phyloP scores from a whole-genome alignment of 2,888 invertebrate species.

The Lasioglossum villosulum region DNA sequence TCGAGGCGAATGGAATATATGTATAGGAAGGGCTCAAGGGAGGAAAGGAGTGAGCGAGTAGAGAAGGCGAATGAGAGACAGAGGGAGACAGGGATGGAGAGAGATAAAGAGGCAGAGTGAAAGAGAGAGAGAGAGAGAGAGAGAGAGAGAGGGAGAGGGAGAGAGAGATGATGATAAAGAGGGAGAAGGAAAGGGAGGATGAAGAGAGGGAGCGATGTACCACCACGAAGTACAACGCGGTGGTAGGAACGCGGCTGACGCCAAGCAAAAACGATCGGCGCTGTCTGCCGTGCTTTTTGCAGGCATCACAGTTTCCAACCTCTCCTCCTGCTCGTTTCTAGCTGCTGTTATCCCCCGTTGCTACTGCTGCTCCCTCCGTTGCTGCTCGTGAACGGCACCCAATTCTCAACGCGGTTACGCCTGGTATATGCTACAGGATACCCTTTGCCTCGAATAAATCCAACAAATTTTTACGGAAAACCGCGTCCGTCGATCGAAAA shows the following conservation, averaged over 20 bases:
- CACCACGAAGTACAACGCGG: constrained; percentile 82
- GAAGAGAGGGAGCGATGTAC: constrained; percentile 76
- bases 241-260: constrained; percentile 83
- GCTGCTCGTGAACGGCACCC: constrained; percentile 64
- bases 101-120: constrained; percentile 2
- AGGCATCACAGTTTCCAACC: constrained; percentile 83
- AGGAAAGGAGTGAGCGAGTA: constrained; percentile 29
- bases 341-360: constrained; percentile 72
- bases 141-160: neutral
- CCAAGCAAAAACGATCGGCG: constrained; percentile 84
- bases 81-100: neutral
- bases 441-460: constrained; percentile 39
- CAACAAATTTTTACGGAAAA: constrained; percentile 26
- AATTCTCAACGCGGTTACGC: constrained; percentile 76
- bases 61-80: neutral
- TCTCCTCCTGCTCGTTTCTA: constrained; percentile 75
- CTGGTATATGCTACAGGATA: constrained; percentile 66
- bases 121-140: constrained; percentile 15
- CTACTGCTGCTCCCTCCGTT: constrained; percentile 62
- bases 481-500: neutral
- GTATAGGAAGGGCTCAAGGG: constrained; percentile 76
- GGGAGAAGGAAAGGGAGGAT: constrained; percentile 27
- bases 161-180: neutral
- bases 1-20: constrained; percentile 60
- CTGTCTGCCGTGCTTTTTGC: constrained; percentile 85